Percentiles rank a stretch among this genome's conserved stretches.
phyloP scores from a whole-genome alignment of 1,140 invertebrate species.

The Zeugodacus cucurbitae region DNA sequence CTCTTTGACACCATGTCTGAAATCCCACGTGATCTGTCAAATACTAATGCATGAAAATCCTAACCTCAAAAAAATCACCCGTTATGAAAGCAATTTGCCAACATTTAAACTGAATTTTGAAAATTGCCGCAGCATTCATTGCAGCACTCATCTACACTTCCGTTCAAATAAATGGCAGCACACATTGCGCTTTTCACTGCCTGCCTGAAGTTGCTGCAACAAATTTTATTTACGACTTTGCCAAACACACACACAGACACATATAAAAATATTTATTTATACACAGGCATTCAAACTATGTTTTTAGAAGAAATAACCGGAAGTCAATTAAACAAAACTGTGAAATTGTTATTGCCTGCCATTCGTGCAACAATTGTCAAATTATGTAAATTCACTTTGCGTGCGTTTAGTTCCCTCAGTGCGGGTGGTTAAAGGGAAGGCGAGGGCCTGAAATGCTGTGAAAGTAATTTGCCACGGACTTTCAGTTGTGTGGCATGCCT shows the following conservation, averaged over 20 bases:
- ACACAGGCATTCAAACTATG: neutral
- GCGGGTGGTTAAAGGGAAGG: neutral
- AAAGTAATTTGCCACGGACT: neutral
- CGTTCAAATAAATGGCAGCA: neutral
- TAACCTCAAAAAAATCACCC: no score
- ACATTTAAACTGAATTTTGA: constrained; percentile 20
- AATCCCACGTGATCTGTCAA: no score
- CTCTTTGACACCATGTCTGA: no score
- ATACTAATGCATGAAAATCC: no score
- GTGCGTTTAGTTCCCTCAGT: neutral
- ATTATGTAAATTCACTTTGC: constrained; percentile 29
- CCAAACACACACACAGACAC: neutral
- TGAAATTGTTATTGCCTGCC: constrained; percentile 26
- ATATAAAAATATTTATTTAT: neutral
- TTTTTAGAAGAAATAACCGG: neutral
- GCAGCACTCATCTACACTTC: no score
- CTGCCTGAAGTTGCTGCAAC: neutral
- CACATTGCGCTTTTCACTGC: neutral
- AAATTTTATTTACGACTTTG: constrained; percentile 2
- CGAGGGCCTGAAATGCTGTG: neutral
- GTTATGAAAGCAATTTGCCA: constrained; percentile 20
- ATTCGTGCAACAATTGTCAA: constrained; percentile 6
- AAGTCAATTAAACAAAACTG: constrained; percentile 30
- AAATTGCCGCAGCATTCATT: neutral
- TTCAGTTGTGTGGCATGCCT: neutral